These are phyloP conservation scores for Poecilia picta DNA, from an alignment of 2,797 vertebrate species.

Conservation along the genomic window DNA sequence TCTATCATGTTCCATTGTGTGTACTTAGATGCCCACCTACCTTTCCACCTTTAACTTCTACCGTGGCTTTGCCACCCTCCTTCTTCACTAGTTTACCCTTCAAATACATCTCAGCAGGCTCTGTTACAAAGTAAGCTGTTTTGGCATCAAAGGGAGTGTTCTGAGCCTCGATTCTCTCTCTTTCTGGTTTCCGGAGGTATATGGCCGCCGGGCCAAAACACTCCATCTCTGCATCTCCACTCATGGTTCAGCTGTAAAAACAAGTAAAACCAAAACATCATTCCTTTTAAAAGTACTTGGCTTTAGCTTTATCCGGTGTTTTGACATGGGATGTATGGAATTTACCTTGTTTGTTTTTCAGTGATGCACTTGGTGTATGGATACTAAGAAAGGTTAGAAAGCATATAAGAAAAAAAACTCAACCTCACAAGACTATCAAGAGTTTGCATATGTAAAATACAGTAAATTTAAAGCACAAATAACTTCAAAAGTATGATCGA, in stretches of 20 bases:
- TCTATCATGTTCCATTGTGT: neutral
- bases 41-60: constrained; percentile 1
- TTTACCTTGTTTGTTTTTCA: constrained; percentile 10
- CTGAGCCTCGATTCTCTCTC: constrained; percentile 88
- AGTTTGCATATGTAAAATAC: neutral
- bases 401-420: neutral
- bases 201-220: constrained; percentile 85
- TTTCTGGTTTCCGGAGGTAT: constrained; percentile 89
- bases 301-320: neutral
- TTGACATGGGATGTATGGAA: neutral
- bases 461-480: neutral
- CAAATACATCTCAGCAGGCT: constrained; percentile 86
- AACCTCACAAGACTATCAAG: too few species aligned
- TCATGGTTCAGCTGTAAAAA: constrained; percentile 71
- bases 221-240: constrained; percentile 85
- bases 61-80: constrained; percentile 87
- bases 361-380: constrained; percentile 35
- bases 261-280: neutral
- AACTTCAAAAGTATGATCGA: neutral
- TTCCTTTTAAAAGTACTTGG: neutral
- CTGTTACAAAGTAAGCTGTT: constrained; percentile 83
- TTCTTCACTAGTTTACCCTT: constrained; percentile 85
- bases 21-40: neutral
- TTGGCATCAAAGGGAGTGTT: constrained; percentile 92
- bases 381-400: constrained; percentile 22